phyloP scores from a whole-genome alignment of 2,113 vertebrate genomes.

The Tupaia chinensis region DNA sequence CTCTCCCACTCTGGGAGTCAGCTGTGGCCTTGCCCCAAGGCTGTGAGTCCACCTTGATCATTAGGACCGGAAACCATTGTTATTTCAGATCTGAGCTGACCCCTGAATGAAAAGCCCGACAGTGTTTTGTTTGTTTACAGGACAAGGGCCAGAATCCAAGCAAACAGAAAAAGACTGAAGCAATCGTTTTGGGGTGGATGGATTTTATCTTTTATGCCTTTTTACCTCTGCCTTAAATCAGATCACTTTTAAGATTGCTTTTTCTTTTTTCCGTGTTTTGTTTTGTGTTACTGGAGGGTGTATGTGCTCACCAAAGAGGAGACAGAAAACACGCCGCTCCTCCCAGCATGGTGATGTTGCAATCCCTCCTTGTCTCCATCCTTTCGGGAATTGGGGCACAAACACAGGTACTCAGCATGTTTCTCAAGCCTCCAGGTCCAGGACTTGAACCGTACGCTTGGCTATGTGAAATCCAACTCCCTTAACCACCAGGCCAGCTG shows the following conservation, averaged over 20 bases:
- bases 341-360: no score
- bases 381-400: no score
- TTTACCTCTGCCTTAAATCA: background rate
- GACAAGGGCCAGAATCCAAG: accelerated
- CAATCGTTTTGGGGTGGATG: accelerated
- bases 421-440: no score
- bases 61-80: background rate
- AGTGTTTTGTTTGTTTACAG: background rate
- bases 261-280: background rate
- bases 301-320: no score
- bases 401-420: no score
- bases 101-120: background rate
- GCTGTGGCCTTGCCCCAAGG: background rate
- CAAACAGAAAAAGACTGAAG: background rate
- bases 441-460: no score
- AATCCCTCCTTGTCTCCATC: no score
- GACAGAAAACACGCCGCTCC: no score
- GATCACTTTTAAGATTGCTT: background rate
- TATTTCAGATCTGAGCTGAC: background rate
- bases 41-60: background rate
- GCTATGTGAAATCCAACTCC: no score
- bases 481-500: no score
- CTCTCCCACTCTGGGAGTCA: background rate
- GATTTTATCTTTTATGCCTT: background rate
- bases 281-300: no score